Evolutionary conservation across 2,113 vertebrate genomes (phyloP), one percentile per base, ranked within the genome.

Genomic region (Lophura nycthemera): DNA sequence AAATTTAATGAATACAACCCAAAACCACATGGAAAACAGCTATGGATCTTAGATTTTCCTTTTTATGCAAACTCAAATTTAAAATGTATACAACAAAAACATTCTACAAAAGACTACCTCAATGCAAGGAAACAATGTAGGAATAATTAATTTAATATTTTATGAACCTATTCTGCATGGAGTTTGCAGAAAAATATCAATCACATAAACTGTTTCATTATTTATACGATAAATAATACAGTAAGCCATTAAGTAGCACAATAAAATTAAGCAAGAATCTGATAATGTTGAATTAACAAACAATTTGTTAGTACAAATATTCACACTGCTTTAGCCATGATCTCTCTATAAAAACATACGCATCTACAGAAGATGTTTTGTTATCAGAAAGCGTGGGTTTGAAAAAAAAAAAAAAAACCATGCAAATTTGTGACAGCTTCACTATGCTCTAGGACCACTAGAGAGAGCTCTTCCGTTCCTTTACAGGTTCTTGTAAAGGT

Each of bases 381-480:
- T 83, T 86, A 92, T 22, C 40, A 67, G 90, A 90, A 91, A 92
- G 8, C 7, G 2, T 11, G 42, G 76, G 66, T 66, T 70, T 34
- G 52, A 54, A 82, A 91, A 50, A 50, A 66, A 63, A 57, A 94
- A 76, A 50, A 50, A 66, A 63, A 57, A 94, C 73, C 36, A 45
- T 11, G 64, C 43, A 42, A 20, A 90, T 77, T 77, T 82, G 56
- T 82, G 90, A 89, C 77, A 88, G 92, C 70, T 90, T 94, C 86
- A 93, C 65, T 95, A 79, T 95, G 71, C 93, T 92, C 64, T 71
- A 87, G 86, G 57, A 88, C 98, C 98, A 98, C 98, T 98, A 98
- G 98, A 98, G 98, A 97, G 98, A 97, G 98, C 98, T 98, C 97
- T 98, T 98, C 96, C 82, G 97, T 98, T 98, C 97, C 88, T 97